Evolutionary conservation across 2,797 vertebrate species (phyloP).

Genomic region (Ctenopoma kingsleyae): DNA sequence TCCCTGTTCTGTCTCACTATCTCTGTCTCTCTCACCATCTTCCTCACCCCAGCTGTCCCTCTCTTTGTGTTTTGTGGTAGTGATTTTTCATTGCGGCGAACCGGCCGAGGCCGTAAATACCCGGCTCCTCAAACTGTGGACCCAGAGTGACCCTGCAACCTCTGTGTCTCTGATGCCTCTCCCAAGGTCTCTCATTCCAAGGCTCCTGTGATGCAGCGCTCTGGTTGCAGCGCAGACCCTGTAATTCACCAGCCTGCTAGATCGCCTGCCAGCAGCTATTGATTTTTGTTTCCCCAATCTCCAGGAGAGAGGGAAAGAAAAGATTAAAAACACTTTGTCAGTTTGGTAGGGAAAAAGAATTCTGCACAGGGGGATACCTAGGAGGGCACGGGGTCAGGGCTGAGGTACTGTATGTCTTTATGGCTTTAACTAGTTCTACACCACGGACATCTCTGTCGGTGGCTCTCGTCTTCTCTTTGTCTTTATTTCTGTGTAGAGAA

Average conservation of each 20-base stretch:
- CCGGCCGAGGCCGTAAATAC: conserved; percentile 80
- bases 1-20: conserved; percentile 34
- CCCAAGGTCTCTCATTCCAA: conserved; percentile 83
- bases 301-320: conserved; percentile 97
- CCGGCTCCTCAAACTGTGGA: conserved; percentile 73
- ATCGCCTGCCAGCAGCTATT: conserved; percentile 98
- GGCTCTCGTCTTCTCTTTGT: conserved; percentile 33
- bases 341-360: conserved; percentile 99
- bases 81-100: conserved; percentile 79
- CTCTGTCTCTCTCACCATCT: conserved; percentile 51
- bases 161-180: conserved; percentile 76
- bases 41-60: conserved; percentile 53
- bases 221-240: conserved; percentile 74
- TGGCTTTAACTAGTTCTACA: conserved; percentile 84
- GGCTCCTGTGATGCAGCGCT: conserved; percentile 80
- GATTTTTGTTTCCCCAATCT: conserved; percentile 99
- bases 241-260: conserved; percentile 91
- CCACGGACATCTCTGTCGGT: conserved; percentile 70
- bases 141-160: conserved; percentile 81
- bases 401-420: conserved; percentile 84
- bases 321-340: conserved; percentile 99
- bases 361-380: conserved; percentile 89
- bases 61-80: conserved; percentile 59
- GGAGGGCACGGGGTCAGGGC: conserved; percentile 86
- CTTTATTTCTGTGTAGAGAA: conserved; percentile 45